These are phyloP conservation scores for Mormyrus iriodes DNA, from an alignment of 2,113 vertebrate genomes.

Conservation along the genomic window DNA sequence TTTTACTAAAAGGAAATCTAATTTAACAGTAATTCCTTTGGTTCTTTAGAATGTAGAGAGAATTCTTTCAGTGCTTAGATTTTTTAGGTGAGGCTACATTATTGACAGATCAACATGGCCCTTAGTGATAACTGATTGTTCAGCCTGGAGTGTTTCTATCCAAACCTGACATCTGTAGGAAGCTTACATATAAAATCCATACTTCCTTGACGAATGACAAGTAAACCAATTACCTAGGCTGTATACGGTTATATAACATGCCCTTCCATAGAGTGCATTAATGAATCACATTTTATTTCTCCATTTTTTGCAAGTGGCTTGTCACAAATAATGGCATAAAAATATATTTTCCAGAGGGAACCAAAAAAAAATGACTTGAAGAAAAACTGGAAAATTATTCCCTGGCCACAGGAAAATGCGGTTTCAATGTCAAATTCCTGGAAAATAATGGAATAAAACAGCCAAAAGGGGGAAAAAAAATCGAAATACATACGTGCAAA, in stretches of 20 bases:
- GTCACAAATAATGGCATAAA: neutral
- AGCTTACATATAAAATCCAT: neutral
- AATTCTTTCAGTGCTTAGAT: neutral
- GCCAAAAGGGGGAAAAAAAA: neutral
- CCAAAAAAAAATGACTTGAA: neutral
- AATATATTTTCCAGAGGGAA: neutral
- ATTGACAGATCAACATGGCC: neutral
- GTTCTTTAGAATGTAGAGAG: neutral
- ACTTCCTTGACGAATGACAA: neutral
- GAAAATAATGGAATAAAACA: constrained; percentile 2
- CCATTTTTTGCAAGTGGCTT: neutral
- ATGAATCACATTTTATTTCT: constrained; percentile 1
- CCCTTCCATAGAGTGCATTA: neutral
- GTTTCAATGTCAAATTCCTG: constrained; percentile 2
- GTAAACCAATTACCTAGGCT: neutral
- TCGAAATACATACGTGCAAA: constrained; percentile 4
- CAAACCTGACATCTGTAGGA: neutral
- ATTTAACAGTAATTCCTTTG: neutral
- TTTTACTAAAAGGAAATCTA: neutral
- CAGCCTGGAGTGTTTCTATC: neutral
- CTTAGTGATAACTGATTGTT: neutral
- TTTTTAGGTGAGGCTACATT: neutral
- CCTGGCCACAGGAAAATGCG: constrained; percentile 7
- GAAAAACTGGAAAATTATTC: constrained; percentile 7
- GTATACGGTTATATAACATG: neutral